Base-by-base conservation (phyloP, 2,797 vertebrate species). In the Lepidocolaptes lacrymiger region DNA sequence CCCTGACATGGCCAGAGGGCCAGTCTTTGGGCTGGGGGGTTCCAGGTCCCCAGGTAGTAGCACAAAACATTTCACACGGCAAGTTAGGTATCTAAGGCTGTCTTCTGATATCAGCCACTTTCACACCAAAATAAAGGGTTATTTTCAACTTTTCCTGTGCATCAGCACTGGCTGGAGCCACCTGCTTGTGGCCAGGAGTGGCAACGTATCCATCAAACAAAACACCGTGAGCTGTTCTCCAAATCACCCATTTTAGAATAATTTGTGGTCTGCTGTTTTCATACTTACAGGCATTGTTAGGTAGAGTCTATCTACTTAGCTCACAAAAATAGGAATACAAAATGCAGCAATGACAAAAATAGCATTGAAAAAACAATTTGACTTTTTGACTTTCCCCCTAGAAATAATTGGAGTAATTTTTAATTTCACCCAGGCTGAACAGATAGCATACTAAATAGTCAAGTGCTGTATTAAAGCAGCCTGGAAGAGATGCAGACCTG, bases 321-420 rank as follows among this genome's bases (percentile, higher is more conserved):
- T 85, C 41, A 49, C 32, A 56, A 71, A 91, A 91, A 71, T 0
- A 46, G 6, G 27, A 82, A 24, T 16, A n/a, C 24, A 49, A 77
- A 74, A 78, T 20, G 9, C 20, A 75, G n/a, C 1, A 6, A 75
- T 90, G n/a, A 5, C 14, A 88, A 78, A 81, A 85, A 68, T 4
- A 63, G 4, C 44, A 19, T 64, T 51, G 24, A 66, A 93, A 87
- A 84, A 92, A 24, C 7, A 41, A 21, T 19, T n/a, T 73, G 34
- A 76, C 62, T 69, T 92, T 88, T 89, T 93, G 32, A 82, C 75
- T 91, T 91, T 87, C 61, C n/a, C 22, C 1, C 1, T 36, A 85
- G 81, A 91, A 94, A 85, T 61, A 68, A 89, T 91, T 48, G 76
- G 56, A 48, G 20, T 79, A 1, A 68, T 64, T 82, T 78, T 66